Conservation (phyloP, 2,797 vertebrate species). For the Triplophysa yarkandensis region DNA sequence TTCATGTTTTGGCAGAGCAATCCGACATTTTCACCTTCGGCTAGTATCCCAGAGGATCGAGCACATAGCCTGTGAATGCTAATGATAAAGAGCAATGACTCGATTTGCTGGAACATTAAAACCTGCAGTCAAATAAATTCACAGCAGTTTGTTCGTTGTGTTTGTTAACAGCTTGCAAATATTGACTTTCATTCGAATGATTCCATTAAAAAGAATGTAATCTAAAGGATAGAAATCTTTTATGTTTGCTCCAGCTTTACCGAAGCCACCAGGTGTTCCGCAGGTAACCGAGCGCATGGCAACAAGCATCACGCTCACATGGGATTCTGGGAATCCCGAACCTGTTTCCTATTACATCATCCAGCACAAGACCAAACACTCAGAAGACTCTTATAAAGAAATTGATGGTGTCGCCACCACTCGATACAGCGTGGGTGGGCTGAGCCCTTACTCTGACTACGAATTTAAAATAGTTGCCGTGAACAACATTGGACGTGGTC, state of each 20-base stretch:
- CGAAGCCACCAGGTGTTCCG: constrained; percentile 91
- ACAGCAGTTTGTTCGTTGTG: not conserved
- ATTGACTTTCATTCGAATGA: not conserved
- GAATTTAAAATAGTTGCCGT: constrained; percentile 95
- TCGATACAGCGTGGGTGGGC: constrained; percentile 94
- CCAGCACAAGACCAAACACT: constrained; percentile 93
- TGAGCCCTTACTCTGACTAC: constrained; percentile 97
- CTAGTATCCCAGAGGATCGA: constrained; percentile 46
- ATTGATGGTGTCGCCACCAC: constrained; percentile 97
- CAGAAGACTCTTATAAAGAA: constrained; percentile 94
- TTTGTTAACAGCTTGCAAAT: not conserved
- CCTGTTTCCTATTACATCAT: constrained; percentile 98
- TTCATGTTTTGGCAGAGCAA: constrained; percentile 43
- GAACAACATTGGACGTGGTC: constrained; percentile 95
- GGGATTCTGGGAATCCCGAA: constrained; percentile 98
- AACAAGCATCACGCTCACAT: constrained; percentile 96
- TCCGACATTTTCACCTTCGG: constrained; percentile 52
- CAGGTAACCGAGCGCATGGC: constrained; percentile 96
- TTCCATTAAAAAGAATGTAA: not conserved
- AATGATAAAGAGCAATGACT: constrained; percentile 36
- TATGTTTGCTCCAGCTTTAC: constrained; percentile 80
- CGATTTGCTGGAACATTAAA: constrained; percentile 17
- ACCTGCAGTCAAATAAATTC: not conserved
- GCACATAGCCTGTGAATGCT: constrained; percentile 52
- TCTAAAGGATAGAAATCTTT: not conserved